Base-by-base conservation (phyloP, 2,888 invertebrate genomes). In the Rhogogaster chlorosoma region DNA sequence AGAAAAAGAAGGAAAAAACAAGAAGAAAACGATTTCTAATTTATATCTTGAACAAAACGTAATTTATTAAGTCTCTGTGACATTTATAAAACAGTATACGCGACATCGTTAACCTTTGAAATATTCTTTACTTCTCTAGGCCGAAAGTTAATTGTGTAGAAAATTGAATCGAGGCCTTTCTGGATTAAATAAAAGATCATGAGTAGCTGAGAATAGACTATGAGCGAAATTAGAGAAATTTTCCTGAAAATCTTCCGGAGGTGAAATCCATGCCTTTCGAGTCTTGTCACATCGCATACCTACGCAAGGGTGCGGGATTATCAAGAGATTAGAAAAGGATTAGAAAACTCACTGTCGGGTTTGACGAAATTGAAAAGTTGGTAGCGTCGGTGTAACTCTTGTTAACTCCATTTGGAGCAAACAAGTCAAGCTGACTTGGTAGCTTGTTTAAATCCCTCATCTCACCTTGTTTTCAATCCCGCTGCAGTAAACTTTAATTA, bases 401-500 rank as follows among this genome's bases (percentile, higher is more conserved):
- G 61, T 80, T 80, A 80, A 80, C 80, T 61, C 61, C 80, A 80
- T 80, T 80, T 26, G 61, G 38, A 80, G 80, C 5, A 80, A 80
- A 80, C 80, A 80, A 80, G 61, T 80, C 64, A 53, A 57, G 18
- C 64, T 84, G 67, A 64, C 84, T 84, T 32, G 78, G 78, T 42
- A 42, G 61, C 32, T 84, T 84, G 57, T 84, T 84, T 36, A 78
- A 84, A 78, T 84, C 84, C 77, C 75, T 84, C 84, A 84, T 84
- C 80, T 57, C 80, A 80, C 80, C 61, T 80, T 80, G 80, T 80
- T 80, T 80, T 80, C 80, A 80, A 80, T 80, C 61, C 7, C 12
- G 36, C n/a, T 36, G 15, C n/a, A 49, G 61, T 61, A 38, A 80
- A 80, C 61, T 80, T 80, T 80, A 80, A 80, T 80, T 80, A 38